Conservation (phyloP, 2,888 invertebrate genomes). For the Thymelicus lineola region DNA sequence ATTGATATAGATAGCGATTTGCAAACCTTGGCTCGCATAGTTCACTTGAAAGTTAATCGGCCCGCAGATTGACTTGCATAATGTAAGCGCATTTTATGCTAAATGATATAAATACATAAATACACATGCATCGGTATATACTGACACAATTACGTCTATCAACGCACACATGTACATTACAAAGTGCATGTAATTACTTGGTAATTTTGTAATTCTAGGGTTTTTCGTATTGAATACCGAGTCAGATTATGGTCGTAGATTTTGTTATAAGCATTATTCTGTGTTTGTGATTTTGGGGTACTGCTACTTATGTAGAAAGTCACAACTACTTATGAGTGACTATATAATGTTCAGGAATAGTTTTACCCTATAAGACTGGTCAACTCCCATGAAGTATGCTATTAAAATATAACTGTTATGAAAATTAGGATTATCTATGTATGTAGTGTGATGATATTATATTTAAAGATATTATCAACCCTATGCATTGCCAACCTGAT, state of each 20-base stretch:
- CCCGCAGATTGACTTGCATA: constrained; percentile 45
- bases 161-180: constrained; percentile 12
- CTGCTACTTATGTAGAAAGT: too few relatives aligned
- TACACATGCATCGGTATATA: constrained; percentile 30
- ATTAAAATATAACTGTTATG: too few relatives aligned
- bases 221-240: not conserved
- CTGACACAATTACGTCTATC: constrained; percentile 30
- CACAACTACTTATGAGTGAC: too few relatives aligned
- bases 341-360: too few relatives aligned
- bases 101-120: constrained; percentile 40
- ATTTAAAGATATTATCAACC: too few relatives aligned
- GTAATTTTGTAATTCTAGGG: constrained; percentile 6
- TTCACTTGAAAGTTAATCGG: constrained; percentile 53
- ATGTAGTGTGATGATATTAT: too few relatives aligned
- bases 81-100: constrained; percentile 44
- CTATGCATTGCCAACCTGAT: too few relatives aligned
- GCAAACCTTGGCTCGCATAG: constrained; percentile 51
- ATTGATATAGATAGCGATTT: constrained; percentile 30
- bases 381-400: too few relatives aligned
- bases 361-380: too few relatives aligned
- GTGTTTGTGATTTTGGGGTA: too few relatives aligned
- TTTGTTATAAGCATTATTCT: too few relatives aligned
- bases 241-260: not conserved
- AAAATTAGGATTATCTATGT: too few relatives aligned
- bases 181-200: constrained; percentile 6